A percentile compares a stretch with the other conserved stretches of the same genome.
Conservation (phyloP, 2,797 vertebrate species). For the Onychomys arenicola region DNA sequence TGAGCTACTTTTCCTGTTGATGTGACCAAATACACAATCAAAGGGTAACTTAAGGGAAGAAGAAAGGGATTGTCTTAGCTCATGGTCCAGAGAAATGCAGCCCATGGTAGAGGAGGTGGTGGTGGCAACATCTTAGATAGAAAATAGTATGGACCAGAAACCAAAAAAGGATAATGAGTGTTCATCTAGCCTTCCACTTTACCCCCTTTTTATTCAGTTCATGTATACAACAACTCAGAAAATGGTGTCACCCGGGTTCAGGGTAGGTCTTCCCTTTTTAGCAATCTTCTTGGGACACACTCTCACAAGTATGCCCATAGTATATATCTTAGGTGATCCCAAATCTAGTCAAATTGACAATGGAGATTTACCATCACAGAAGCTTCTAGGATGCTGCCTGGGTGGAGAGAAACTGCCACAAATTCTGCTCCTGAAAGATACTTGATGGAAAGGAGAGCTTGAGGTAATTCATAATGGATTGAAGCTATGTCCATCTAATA, state of each 20-base stretch:
- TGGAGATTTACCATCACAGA: background rate
- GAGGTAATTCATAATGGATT: background rate
- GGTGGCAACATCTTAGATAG: background rate
- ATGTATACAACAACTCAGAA: background rate
- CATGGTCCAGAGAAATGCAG: background rate
- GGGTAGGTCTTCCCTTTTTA: background rate
- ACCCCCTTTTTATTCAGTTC: background rate
- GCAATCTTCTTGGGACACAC: background rate
- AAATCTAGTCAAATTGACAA: background rate
- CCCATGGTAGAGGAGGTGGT: background rate
- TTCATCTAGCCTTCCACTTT: background rate
- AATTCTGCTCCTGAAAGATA: background rate
- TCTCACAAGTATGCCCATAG: background rate
- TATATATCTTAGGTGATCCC: background rate
- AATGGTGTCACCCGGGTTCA: too few relatives aligned
- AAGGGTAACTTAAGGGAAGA: background rate
- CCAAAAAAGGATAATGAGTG: background rate
- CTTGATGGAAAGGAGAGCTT: background rate
- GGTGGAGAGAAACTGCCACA: too few relatives aligned
- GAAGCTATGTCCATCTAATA: background rate
- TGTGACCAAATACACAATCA: background rate
- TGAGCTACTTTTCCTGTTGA: background rate
- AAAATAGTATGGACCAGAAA: background rate
- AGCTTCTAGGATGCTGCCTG: background rate
- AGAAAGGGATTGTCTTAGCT: background rate